Evolutionary conservation across 1,140 invertebrate genomes (phyloP), one percentile per base, ranked within the genome.

Genomic region (Lepidurus apus): DNA sequence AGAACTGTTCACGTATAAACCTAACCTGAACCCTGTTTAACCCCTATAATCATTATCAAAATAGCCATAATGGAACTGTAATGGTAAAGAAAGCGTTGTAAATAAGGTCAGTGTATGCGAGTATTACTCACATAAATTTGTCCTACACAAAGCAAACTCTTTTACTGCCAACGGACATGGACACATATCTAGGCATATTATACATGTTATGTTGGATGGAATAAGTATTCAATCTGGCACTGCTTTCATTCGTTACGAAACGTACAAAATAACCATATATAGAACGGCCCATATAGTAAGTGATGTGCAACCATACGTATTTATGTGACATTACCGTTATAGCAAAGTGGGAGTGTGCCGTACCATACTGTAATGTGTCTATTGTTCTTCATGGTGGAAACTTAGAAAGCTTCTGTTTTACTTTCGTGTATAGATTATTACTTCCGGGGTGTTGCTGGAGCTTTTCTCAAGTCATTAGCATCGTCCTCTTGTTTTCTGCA

Each of bases 251-350:
- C 3, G n/a, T 65, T 65, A 13, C 47, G 2, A 26, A 0, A 26
- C 2, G 26, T 26, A 26, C 34, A 34, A 34, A 34, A 34, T 34
- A 34, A 4, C 34, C 4, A 4, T 34, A 34, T 34, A 34, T 34
- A 26, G 34, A 34, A 65, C 53, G 21, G 21, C 53, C 53, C 53
- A 21, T 65, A 65, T 65, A 21, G 17, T 13, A 65, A 17, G 4
- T 65, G 9, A 65, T 21, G 53, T 65, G 53, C 53, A 65, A 65
- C 53, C 53, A 21, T 65, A 65, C 53, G 53, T 65, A 65, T 34
- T 34, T 34, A 21, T 65, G 13, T 65, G 53, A 65, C n/a, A 65
- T 34, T 21, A 65, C 53, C 53, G 53, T 65, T 65, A 65, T 65
- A 65, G 13, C 17, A 9, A 21, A 7, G 21, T 47, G 53, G 53